These are phyloP conservation scores for Pleuronectes platessa DNA, from an alignment of 2,113 vertebrate species.

Conservation along the genomic window DNA sequence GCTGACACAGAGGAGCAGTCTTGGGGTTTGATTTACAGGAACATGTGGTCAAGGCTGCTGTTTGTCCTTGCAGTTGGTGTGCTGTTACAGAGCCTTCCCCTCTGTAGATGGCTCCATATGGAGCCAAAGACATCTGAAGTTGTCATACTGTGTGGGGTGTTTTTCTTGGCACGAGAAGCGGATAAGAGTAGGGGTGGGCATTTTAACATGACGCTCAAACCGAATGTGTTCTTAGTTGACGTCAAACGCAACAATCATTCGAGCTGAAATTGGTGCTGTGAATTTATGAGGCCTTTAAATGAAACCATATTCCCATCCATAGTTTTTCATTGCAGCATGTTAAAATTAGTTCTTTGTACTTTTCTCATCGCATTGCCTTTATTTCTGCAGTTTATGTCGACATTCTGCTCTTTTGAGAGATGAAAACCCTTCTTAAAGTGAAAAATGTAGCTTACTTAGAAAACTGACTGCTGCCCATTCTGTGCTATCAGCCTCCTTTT, in stretches of 20 bases:
- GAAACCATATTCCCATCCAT: not conserved
- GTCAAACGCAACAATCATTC: slow-evolving; percentile 19
- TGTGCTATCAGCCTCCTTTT: slow-evolving; percentile 38
- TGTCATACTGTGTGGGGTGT: slow-evolving; percentile 42
- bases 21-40: slow-evolving; percentile 71
- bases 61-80: slow-evolving; percentile 76
- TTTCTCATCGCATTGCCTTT: slow-evolving; percentile 3
- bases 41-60: slow-evolving; percentile 73
- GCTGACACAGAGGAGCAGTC: slow-evolving; percentile 47
- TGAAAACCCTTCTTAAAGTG: not conserved
- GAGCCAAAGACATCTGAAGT: slow-evolving; percentile 58
- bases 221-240: not conserved
- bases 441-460: slow-evolving; percentile 58
- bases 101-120: slow-evolving; percentile 67
- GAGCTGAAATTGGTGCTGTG: slow-evolving; percentile 15
- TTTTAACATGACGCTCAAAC: slow-evolving; percentile 9
- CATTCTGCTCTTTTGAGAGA: slow-evolving; percentile 15
- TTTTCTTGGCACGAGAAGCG: slow-evolving; percentile 40
- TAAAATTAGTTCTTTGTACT: slow-evolving; percentile 10
- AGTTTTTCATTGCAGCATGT: slow-evolving; percentile 12
- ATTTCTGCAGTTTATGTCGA: slow-evolving; percentile 3
- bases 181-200: slow-evolving; percentile 5
- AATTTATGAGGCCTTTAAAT: slow-evolving; percentile 23
- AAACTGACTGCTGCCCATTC: slow-evolving; percentile 42
- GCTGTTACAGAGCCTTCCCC: slow-evolving; percentile 60